These are phyloP conservation scores for Pteropus rufus DNA, from an alignment of 2,797 vertebrate species.

Conservation along the genomic window DNA sequence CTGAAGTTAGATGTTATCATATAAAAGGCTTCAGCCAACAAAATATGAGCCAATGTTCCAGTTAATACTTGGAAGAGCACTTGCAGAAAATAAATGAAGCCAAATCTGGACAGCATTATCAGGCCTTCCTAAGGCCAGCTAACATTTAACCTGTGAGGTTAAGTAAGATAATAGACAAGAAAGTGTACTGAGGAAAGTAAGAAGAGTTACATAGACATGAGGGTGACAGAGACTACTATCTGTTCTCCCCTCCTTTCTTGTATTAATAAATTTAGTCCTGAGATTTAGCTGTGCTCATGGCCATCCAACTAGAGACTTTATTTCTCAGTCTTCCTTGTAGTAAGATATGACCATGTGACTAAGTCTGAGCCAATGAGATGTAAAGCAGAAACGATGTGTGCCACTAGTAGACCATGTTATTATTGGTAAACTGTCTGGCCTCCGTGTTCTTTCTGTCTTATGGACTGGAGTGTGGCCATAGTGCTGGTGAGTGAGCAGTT, in stretches of 20 bases:
- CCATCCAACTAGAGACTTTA: neutral
- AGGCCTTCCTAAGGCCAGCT: neutral
- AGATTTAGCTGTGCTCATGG: neutral
- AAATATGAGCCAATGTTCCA: neutral
- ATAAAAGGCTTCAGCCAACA: neutral
- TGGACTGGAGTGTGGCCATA: neutral
- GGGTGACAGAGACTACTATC: neutral
- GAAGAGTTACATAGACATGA: neutral
- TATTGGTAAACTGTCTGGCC: neutral
- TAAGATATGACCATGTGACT: neutral
- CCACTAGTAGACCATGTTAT: neutral
- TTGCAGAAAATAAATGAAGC: neutral
- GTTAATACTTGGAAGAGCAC: neutral
- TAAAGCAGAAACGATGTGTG: neutral
- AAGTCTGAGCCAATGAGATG: neutral
- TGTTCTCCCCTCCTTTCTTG: neutral
- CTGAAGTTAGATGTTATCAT: neutral
- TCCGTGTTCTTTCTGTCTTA: neutral
- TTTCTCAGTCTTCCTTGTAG: neutral
- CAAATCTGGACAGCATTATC: neutral
- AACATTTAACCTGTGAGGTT: neutral
- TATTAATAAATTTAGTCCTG: neutral
- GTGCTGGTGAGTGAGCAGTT: neutral
- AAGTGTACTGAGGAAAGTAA: neutral
- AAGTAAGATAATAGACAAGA: neutral